Evolutionary conservation across 2,888 invertebrate species (phyloP).

Genomic region (Eudasyphora cyanicolor): DNA sequence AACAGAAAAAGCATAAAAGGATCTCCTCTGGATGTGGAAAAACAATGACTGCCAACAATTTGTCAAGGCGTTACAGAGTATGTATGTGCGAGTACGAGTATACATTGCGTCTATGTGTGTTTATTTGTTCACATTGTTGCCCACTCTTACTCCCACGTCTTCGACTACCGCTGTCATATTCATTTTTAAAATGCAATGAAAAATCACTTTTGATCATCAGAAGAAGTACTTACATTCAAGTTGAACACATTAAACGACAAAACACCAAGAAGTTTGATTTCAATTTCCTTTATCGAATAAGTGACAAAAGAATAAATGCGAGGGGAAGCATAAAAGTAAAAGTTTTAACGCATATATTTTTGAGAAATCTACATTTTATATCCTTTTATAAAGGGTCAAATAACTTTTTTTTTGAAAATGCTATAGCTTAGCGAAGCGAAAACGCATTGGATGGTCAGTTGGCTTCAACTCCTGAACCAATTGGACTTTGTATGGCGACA

Average conservation of each 20-base stretch:
- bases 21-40: background rate
- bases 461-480: too few species aligned
- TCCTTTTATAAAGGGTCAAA: too few species aligned
- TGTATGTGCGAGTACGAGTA: background rate
- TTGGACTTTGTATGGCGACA: too few species aligned
- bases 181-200: slow-evolving; percentile 1
- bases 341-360: too few species aligned
- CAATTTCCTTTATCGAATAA: slow-evolving; percentile 14
- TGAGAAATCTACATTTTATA: too few species aligned
- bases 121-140: too few species aligned
- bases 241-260: background rate
- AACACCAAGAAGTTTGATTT: background rate
- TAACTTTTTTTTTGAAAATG: too few species aligned
- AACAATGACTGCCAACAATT: background rate
- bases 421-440: too few species aligned
- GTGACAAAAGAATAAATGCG: too few species aligned
- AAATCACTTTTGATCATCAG: slow-evolving; percentile 1
- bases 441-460: too few species aligned
- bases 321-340: too few species aligned
- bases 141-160: too few species aligned
- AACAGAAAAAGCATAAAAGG: background rate
- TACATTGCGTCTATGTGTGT: background rate
- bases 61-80: background rate
- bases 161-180: background rate
- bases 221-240: slow-evolving; percentile 1